Conservation (phyloP, 2,888 invertebrate species). For the Tinea pellionella region DNA sequence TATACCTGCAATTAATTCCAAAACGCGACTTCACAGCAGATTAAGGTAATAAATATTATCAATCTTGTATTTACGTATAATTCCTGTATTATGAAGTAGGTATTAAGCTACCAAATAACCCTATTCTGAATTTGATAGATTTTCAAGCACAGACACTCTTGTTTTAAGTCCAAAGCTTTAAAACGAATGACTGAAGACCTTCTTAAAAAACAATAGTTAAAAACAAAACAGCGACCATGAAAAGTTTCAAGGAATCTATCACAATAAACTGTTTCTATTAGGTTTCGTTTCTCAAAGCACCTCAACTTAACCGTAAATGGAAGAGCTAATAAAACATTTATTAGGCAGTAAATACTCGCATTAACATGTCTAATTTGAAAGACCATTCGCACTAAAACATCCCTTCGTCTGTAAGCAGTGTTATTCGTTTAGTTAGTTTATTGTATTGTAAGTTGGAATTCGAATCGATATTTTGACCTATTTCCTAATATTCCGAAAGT, state of each 20-base stretch:
- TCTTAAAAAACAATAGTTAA: not conserved
- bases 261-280: slow-evolving; percentile 4
- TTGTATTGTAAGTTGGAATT: not conserved
- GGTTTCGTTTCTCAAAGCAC: slow-evolving; percentile 6
- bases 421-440: not conserved
- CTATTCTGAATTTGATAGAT: too few species aligned
- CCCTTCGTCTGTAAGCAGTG: not conserved
- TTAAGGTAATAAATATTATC: too few species aligned
- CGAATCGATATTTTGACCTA: not conserved
- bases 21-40: too few species aligned
- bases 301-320: slow-evolving; percentile 9
- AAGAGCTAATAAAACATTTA: slow-evolving; percentile 13
- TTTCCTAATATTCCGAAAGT: too few species aligned
- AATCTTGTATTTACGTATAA: too few species aligned
- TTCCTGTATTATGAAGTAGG: too few species aligned
- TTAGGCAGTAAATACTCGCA: slow-evolving; percentile 13
- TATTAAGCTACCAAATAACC: too few species aligned
- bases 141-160: too few species aligned
- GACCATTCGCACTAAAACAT: slow-evolving; percentile 13
- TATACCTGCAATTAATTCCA: too few species aligned
- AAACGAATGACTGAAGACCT: not conserved
- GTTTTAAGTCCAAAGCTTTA: too few species aligned
- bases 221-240: not conserved
- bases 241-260: not conserved
- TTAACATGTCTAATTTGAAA: slow-evolving; percentile 16